Base-by-base conservation (phyloP, 2,797 vertebrate species). In the Typhlichthys eigenmanni region DNA sequence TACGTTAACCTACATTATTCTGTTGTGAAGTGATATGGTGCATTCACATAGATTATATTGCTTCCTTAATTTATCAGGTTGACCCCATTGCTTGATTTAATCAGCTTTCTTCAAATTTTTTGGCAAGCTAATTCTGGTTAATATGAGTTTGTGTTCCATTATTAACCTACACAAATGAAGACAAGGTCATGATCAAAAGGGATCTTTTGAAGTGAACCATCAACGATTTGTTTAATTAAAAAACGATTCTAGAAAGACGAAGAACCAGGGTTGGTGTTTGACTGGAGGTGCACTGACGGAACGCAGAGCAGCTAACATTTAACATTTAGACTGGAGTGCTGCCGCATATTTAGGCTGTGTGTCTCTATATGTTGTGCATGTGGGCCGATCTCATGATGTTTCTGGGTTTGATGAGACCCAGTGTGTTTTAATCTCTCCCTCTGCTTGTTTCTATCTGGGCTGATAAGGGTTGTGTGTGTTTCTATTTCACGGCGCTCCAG, bases 401-500 rank as follows among this genome's bases (percentile, higher is more conserved):
- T 55, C 53, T 55, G 2, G 29, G 53, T 24, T 32, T 55, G 19
- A 29, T 55, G 17, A 34, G 53, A 13, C 53, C 34, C 62, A 43
- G 13, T 58, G 47, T 58, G 32, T 45, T 29, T 51, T 32, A 45
- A 32, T 47, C 47, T 50, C 60, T 47, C 46, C 14, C 47, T 49
- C 46, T 46, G 48, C 64, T 59, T 71, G 55, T 51, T 32, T 59
- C 19, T 62, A n/a, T 55, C 5, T 53, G 32, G 16, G 69, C 80
- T 72, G 81, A 81, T 83, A 82, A 70, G 32, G 56, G 45, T 2
- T 66, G 60, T 32, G 71, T 10, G 19, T 84, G 80, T 89, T 88
- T 90, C 88, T 66, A 78, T 82, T 82, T 66, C 71, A 83, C 68
- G 77, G 78, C 81, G 71, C 78, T 86, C 60, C 68, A 74, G 68